Evolutionary conservation across 2,797 vertebrate genomes (phyloP), one percentile per base, ranked within the genome.

Genomic region (Squalus acanthias): DNA sequence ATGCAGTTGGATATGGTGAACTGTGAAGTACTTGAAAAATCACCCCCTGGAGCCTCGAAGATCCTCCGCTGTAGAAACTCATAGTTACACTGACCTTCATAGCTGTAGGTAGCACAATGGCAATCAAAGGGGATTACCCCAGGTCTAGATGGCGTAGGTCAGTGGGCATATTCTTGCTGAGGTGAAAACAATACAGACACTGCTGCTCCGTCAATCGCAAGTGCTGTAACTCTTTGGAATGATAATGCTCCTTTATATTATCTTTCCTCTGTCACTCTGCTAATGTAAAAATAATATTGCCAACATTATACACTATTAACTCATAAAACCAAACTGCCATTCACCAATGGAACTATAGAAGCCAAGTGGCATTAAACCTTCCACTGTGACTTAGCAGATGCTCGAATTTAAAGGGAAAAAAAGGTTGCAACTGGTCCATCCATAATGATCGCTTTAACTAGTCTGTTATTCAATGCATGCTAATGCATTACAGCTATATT

Each of bases 191-290:
- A 91, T 50, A 24, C 50, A 89, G 57, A 33, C 57, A 13, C 57
- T 93, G 63, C 91, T 93, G 65, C n/a, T 93, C 91, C 24, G 22
- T 69, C 63, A 93, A 67, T 67, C 69, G 65, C n/a, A 93, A 69
- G 67, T 67, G 22, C n/a, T 46, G 63, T 8, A 93, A 93, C 17
- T 67, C n/a, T 46, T 69, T 39, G 65, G 17, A 92, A 39, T 65
- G 91, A 39, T 46, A 93, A 39, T 93, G 7, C 63, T 93, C n/a
- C n/a, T 46, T 69, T 22, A 46, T 20, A 39, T 46, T 69, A 46
- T 9, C n/a, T 50, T 85, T 85, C 82, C 46, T 74, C 72, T 74
- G 72, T 74, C 26, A 9, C 5, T 50, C 46, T 85, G 79, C 24
- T 50, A 93, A 93, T 22, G 17, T 69, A 22, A 69, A 93, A 67